Evolutionary conservation across 1,140 invertebrate genomes (phyloP).

Genomic region (Triops cancriformis): DNA sequence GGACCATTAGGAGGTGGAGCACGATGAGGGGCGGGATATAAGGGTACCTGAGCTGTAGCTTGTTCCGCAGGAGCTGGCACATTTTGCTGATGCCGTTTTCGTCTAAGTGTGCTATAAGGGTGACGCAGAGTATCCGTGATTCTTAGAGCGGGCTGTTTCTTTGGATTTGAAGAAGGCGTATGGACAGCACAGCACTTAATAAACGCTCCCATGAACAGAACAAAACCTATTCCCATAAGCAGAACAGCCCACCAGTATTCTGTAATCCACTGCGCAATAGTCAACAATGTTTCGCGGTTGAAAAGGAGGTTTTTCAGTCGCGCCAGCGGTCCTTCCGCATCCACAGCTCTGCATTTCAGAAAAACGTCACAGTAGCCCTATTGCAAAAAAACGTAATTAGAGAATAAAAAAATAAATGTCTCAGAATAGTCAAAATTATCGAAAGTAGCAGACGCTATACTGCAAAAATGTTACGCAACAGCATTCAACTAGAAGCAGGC

Average conservation of each 20-base stretch:
- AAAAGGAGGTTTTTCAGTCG: conserved; percentile 93
- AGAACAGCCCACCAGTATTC: conserved; percentile 96
- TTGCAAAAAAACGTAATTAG: conserved; percentile 33
- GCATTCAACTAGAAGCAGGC: too few relatives aligned
- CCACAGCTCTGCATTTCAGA: conserved; percentile 90
- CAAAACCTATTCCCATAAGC: conserved; percentile 78
- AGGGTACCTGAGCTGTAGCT: conserved; percentile 21
- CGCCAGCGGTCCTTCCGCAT: conserved; percentile 94
- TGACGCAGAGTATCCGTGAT: conserved; percentile 77
- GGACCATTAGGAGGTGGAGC: conserved; percentile 44
- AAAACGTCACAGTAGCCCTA: conserved; percentile 98
- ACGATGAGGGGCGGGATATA: conserved; percentile 25
- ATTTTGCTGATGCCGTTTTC: conserved; percentile 48
- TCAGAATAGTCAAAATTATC: not conserved
- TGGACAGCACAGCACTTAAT: conserved; percentile 99
- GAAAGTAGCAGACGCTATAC: not conserved
- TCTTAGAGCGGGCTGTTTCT: conserved; percentile 73
- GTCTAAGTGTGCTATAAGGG: conserved; percentile 76
- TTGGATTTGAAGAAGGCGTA: conserved; percentile 94
- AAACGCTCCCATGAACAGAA: conserved; percentile 96
- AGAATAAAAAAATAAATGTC: conserved; percentile 24
- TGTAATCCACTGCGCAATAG: conserved; percentile 80
- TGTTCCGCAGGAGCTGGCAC: conserved; percentile 36
- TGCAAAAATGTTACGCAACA: not conserved
- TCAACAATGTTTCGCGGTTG: conserved; percentile 76